A percentile compares a stretch with the other conserved stretches of the same genome.
Evolutionary conservation across 2,888 invertebrate genomes (phyloP).

Genomic region (Thelaira solivaga): DNA sequence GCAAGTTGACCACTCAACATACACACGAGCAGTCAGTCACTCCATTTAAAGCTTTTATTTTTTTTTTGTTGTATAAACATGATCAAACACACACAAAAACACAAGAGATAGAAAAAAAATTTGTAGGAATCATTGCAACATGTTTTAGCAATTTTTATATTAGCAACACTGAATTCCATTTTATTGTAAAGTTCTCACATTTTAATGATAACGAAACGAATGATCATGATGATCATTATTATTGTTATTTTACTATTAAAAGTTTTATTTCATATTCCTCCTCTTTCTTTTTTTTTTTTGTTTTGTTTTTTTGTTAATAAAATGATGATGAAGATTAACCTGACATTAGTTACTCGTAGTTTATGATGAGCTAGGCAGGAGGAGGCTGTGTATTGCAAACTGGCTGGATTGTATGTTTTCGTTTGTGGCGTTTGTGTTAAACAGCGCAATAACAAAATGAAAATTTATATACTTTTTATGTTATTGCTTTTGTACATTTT

Average conservation of each 20-base stretch:
- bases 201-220: slow-evolving; percentile 34
- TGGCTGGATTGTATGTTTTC: neutral
- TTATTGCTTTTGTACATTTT: slow-evolving; percentile 1
- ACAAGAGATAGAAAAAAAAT: neutral
- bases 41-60: slow-evolving; percentile 32
- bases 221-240: slow-evolving; percentile 22
- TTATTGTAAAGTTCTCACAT: slow-evolving; percentile 71
- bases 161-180: slow-evolving; percentile 68
- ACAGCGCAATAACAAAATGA: slow-evolving; percentile 13
- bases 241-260: too few species aligned
- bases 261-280: too few species aligned
- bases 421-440: neutral
- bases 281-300: too few species aligned
- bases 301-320: neutral
- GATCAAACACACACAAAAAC: neutral
- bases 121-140: slow-evolving; percentile 54
- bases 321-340: slow-evolving; percentile 30
- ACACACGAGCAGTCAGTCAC: neutral
- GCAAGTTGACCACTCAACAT: slow-evolving; percentile 1
- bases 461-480: slow-evolving; percentile 35
- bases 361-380: too few species aligned
- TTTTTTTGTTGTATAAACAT: too few species aligned
- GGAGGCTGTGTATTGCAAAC: too few species aligned
- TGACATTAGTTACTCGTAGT: slow-evolving; percentile 1
- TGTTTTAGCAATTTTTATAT: slow-evolving; percentile 64